Evolutionary conservation across 2,113 vertebrate genomes (phyloP), one percentile per base, ranked within the genome.

Genomic region (Gymnorhina tibicen): DNA sequence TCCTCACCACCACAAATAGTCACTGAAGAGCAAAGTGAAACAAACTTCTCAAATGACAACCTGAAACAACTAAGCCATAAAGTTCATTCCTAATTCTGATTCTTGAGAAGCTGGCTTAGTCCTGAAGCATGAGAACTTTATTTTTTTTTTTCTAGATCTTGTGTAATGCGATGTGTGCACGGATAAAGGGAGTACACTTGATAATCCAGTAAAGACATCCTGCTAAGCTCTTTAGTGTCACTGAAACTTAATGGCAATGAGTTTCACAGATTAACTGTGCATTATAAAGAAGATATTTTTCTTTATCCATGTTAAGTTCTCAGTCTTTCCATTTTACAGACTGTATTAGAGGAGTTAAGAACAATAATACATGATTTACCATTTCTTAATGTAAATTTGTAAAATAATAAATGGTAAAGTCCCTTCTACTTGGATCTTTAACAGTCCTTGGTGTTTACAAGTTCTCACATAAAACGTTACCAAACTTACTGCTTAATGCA

Each of bases 151-250:
- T 78, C 42, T 8, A n/a, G 50, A 69, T 59, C 59, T 58, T 52
- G 44, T 60, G 37, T 86, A 94, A 94, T 56, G 78, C 1, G 3
- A 86, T 93, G 82, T 84, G 93, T 93, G 90, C 56, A 46, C 3
- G 85, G 82, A 94, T 93, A 95, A 95, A 70, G 35, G 64, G 72
- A 77, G 74, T 63, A 77, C 68, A 62, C 55, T 85, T 60, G 75
- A 73, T 94, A 96, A 97, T 86, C 91, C 91, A 83, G 63, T 59
- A 52, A 95, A 86, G 92, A 86, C 72, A 83, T 74, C 64, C 87
- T 67, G 52, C 89, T 94, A 95, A 96, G 72, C 75, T 92, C 95
- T 92, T 97, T 87, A 93, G 55, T 42, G 75, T 74, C 93, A 92
- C 50, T 73, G 82, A 88, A 88, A 93, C 60, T 80, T 63, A 70